Conservation (phyloP, 2,797 vertebrate genomes). For the Silurus aristotelis region DNA sequence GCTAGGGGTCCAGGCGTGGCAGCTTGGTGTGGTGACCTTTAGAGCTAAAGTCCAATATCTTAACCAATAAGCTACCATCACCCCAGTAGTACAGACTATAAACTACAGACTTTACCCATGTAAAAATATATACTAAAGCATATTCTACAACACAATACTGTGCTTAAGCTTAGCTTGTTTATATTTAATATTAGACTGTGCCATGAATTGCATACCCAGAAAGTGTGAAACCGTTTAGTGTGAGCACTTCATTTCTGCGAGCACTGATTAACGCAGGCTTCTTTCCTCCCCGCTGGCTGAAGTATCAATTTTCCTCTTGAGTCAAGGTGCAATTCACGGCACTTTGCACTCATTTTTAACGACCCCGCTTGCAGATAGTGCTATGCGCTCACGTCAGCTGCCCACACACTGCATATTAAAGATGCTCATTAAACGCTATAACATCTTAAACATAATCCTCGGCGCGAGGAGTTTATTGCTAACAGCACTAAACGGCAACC, state of each 20-base stretch:
- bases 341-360: constrained; percentile 7
- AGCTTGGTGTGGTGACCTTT: too few relatives aligned
- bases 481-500: not conserved
- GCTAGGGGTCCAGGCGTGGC: too few relatives aligned
- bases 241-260: not conserved
- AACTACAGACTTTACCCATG: too few relatives aligned
- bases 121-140: not conserved
- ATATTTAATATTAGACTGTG: not conserved
- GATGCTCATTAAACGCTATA: not conserved
- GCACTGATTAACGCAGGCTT: not conserved
- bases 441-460: not conserved
- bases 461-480: not conserved
- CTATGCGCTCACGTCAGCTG: not conserved
- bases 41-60: too few relatives aligned
- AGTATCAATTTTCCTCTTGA: not conserved
- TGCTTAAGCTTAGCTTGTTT: not conserved
- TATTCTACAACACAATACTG: not conserved
- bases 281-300: not conserved
- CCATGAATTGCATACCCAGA: not conserved
- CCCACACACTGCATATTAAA: not conserved
- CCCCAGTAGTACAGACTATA: not conserved
- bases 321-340: not conserved
- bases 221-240: not conserved
- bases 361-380: not conserved
- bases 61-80: too few relatives aligned